These are phyloP conservation scores for Dynastes grantii DNA, from an alignment of 2,888 invertebrate genomes.

Conservation along the genomic window DNA sequence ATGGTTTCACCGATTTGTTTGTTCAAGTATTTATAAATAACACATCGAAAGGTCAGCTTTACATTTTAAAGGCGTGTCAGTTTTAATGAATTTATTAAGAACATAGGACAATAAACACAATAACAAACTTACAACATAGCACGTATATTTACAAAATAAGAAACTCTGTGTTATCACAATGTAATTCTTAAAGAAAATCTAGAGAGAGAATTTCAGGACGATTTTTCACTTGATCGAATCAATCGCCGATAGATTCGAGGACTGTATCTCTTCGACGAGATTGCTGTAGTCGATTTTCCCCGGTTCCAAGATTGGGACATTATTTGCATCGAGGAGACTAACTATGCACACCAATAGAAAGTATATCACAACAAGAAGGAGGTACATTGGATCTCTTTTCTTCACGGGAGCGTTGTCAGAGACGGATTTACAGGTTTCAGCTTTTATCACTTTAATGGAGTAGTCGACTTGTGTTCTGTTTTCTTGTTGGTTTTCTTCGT, in stretches of 20 bases:
- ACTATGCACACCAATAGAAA: conserved; percentile 19
- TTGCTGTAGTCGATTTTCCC: conserved; percentile 37
- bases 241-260: conserved; percentile 25
- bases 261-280: conserved; percentile 33
- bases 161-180: no score
- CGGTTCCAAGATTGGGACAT: background rate
- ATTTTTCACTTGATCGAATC: conserved; percentile 31
- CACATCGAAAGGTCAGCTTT: no score
- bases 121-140: no score
- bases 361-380: background rate
- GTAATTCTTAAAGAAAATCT: no score
- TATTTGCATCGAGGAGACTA: conserved; percentile 21
- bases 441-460: conserved; percentile 15
- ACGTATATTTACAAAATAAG: no score
- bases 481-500: background rate
- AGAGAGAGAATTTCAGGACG: background rate
- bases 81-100: no score
- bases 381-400: conserved; percentile 10
- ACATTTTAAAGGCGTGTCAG: no score
- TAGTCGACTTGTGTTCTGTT: background rate
- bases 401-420: background rate
- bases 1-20: no score
- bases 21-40: no score
- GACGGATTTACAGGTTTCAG: conserved; percentile 14
- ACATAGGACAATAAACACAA: no score